Evolutionary conservation across 1,140 invertebrate species (phyloP).

Genomic region (Sitophilus oryzae): DNA sequence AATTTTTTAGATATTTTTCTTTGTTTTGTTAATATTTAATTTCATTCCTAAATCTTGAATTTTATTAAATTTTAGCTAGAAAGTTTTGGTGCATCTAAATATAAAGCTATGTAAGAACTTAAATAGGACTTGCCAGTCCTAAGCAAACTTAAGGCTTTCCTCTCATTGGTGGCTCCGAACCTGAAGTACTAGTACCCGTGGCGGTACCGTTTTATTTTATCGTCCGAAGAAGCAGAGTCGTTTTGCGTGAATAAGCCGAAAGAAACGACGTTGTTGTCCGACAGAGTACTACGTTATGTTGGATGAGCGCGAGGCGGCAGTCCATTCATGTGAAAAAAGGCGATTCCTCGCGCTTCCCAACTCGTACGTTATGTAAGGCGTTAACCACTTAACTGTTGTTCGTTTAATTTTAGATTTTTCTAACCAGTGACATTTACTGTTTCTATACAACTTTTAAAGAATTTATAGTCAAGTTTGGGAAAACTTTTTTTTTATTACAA

Average conservation of each 20-base stretch:
- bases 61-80: too few species aligned
- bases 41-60: too few species aligned
- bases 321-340: neutral
- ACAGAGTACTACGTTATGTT: neutral
- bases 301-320: too few species aligned
- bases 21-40: too few species aligned
- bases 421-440: neutral
- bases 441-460: too few species aligned
- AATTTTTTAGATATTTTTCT: too few species aligned
- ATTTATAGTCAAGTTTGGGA: too few species aligned
- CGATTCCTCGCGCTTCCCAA: neutral
- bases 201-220: neutral
- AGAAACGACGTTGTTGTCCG: neutral
- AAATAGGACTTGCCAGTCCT: too few species aligned
- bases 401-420: neutral
- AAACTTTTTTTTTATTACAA: too few species aligned
- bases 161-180: neutral
- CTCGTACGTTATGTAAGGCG: neutral
- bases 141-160: too few species aligned
- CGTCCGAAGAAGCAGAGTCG: neutral
- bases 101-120: too few species aligned
- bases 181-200: neutral
- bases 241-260: neutral
- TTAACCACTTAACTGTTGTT: neutral
- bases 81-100: too few species aligned